Percentiles rank a stretch among this genome's conserved stretches.
phyloP scores from a whole-genome alignment of 2,113 vertebrate genomes.

The Phyllostomus hastatus region DNA sequence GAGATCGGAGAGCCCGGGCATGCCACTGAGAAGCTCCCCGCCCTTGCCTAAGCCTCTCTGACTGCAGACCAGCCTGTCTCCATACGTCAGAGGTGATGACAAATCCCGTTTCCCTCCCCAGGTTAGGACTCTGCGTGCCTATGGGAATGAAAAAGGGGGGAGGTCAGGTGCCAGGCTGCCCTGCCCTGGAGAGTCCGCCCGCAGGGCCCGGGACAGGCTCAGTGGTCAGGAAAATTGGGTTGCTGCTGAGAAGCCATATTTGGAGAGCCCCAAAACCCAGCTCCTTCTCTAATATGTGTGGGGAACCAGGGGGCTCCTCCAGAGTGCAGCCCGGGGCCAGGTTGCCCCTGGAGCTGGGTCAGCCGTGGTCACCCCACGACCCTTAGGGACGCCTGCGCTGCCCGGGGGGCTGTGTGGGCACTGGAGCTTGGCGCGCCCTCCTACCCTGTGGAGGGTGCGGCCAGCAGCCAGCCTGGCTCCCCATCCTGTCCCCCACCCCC shows the following conservation, averaged over 20 bases:
- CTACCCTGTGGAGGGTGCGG: not conserved
- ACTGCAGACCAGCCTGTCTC: not conserved
- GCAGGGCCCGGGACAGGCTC: not conserved
- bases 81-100: not conserved
- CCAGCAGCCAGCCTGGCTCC: not conserved
- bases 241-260: not conserved
- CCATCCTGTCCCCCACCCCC: not conserved
- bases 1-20: not conserved
- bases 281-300: not conserved
- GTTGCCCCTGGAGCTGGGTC: not conserved
- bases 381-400: not conserved
- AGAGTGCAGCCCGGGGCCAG: not conserved
- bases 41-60: not conserved
- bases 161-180: not conserved
- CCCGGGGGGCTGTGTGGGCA: not conserved
- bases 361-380: too few species aligned
- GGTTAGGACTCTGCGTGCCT: fast-evolving
- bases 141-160: not conserved
- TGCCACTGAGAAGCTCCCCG: not conserved
- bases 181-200: not conserved
- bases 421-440: not conserved
- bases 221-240: not conserved
- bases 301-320: not conserved
- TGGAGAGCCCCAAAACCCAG: not conserved
- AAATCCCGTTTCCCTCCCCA: not conserved